These are phyloP conservation scores for Pelecanus crispus DNA, from an alignment of 2,113 vertebrate species.

Conservation along the genomic window DNA sequence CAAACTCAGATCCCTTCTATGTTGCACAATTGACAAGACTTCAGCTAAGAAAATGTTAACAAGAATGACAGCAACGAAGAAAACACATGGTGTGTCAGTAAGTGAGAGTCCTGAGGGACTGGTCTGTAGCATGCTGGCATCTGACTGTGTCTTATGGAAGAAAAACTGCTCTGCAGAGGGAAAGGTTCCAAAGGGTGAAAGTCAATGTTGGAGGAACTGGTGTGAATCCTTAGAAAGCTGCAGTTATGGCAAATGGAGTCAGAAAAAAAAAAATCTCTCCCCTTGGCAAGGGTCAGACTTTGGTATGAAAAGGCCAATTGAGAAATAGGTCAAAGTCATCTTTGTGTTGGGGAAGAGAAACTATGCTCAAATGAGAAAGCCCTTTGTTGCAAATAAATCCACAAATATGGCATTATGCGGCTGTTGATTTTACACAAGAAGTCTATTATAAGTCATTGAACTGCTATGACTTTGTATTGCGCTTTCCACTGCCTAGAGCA, in stretches of 20 bases:
- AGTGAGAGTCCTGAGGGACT: not conserved
- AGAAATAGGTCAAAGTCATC: not conserved
- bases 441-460: not conserved
- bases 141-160: not conserved
- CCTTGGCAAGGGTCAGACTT: not conserved
- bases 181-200: not conserved
- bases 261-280: not conserved
- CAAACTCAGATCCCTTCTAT: not conserved
- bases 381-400: not conserved
- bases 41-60: not conserved
- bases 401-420: not conserved
- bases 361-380: not conserved
- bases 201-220: not conserved
- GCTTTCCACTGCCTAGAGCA: not conserved
- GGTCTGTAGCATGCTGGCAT: not conserved
- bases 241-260: not conserved
- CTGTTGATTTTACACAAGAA: not conserved
- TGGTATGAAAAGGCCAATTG: not conserved
- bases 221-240: not conserved
- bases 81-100: rapidly evolving
- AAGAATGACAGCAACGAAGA: not conserved
- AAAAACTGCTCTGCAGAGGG: not conserved
- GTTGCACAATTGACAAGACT: not conserved
- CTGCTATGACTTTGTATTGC: not conserved
- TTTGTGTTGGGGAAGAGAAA: not conserved